Percentiles rank a stretch among this genome's conserved stretches.
phyloP scores from a whole-genome alignment of 2,113 vertebrate genomes.

The Fregata magnificens region DNA sequence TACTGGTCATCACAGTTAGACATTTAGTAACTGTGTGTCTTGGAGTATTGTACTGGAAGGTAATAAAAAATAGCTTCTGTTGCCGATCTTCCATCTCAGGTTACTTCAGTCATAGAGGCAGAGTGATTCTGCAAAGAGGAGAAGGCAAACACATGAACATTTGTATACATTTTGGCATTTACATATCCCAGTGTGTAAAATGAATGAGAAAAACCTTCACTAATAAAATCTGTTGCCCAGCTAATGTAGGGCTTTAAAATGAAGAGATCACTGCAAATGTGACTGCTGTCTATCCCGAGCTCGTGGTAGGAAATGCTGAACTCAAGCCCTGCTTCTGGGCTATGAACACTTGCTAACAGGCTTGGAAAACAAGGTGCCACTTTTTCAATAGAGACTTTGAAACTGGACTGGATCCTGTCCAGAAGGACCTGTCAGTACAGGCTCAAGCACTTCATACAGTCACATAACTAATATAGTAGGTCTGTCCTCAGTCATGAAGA shows the following conservation, averaged over 20 bases:
- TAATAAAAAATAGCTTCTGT: slow-evolving; percentile 85
- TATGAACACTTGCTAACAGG: neutral
- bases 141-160: slow-evolving; percentile 13
- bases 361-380: neutral
- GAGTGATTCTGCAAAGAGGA: slow-evolving; percentile 90
- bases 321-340: neutral
- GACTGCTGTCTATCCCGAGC: neutral
- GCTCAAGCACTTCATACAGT: neutral
- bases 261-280: neutral
- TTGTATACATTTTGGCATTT: neutral
- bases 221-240: neutral
- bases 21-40: slow-evolving; percentile 88
- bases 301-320: rapidly evolving
- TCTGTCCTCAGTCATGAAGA: neutral
- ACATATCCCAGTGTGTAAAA: neutral
- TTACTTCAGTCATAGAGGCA: slow-evolving; percentile 98
- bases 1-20: slow-evolving; percentile 86
- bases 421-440: neutral
- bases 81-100: slow-evolving; percentile 84
- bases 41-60: slow-evolving; percentile 85
- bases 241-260: neutral
- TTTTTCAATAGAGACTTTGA: neutral
- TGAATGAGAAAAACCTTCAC: neutral
- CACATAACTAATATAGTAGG: neutral
- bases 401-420: neutral